Conservation (phyloP, 2,888 invertebrate genomes). For the Orthonychiurus folsomi region DNA sequence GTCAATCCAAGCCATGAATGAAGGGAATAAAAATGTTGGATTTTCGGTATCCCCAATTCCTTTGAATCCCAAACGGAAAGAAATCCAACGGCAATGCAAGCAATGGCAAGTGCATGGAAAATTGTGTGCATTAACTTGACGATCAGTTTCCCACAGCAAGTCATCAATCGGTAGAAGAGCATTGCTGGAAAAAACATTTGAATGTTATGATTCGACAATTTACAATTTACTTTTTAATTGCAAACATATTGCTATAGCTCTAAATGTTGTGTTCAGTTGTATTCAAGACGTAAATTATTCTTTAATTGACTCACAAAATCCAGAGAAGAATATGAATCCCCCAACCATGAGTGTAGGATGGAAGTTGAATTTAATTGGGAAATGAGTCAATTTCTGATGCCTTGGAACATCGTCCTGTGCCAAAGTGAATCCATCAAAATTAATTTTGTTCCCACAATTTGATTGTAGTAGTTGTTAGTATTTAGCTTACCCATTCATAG, state of each 20-base stretch:
- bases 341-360: conserved; percentile 79
- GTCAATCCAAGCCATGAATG: conserved; percentile 82
- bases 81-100: conserved; percentile 74
- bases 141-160: conserved; percentile 73
- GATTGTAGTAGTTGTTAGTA: conserved; percentile 24
- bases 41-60: conserved; percentile 50
- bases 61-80: conserved; percentile 72
- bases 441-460: neutral
- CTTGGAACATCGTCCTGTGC: neutral
- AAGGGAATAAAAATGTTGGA: conserved; percentile 72
- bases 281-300: no score
- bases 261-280: no score
- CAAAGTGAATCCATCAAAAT: neutral
- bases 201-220: no score
- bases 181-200: conserved; percentile 55
- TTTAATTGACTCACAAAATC: conserved; percentile 73
- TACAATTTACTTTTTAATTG: no score
- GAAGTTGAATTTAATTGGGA: conserved; percentile 60
- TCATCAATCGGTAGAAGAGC: conserved; percentile 72
- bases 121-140: conserved; percentile 75
- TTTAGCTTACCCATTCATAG: conserved; percentile 58
- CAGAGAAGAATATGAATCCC: conserved; percentile 75
- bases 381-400: conserved; percentile 9
- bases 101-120: conserved; percentile 73
- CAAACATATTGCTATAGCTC: no score